Evolutionary conservation across 1,140 invertebrate genomes (phyloP).

Genomic region (Drosophila varians): DNA sequence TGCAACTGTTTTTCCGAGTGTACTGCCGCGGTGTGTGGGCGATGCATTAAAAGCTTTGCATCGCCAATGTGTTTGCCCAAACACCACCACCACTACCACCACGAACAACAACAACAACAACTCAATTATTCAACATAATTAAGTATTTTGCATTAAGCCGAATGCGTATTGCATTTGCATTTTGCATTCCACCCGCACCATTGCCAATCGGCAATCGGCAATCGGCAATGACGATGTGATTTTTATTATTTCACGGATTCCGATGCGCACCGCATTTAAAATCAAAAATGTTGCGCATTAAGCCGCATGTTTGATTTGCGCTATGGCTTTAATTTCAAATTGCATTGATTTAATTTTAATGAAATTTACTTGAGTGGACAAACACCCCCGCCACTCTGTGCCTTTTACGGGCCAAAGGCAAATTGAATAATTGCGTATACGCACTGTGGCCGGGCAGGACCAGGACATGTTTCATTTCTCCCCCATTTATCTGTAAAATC

Average conservation of each 20-base stretch:
- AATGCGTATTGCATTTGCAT: constrained; percentile 50
- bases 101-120: constrained; percentile 56
- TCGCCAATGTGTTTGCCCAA: constrained; percentile 74
- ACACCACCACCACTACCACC: constrained; percentile 45
- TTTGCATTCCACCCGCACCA: constrained; percentile 7
- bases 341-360: constrained; percentile 78
- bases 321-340: constrained; percentile 76
- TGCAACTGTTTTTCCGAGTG: neutral
- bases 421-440: constrained; percentile 67
- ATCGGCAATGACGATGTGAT: constrained; percentile 48
- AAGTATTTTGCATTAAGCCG: constrained; percentile 79
- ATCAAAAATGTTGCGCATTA: constrained; percentile 78
- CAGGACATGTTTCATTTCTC: constrained; percentile 14
- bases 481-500: no score
- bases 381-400: neutral
- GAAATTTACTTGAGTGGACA: constrained; percentile 67
- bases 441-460: constrained; percentile 15
- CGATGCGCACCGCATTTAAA: constrained; percentile 73
- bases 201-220: neutral
- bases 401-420: constrained; percentile 48
- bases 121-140: constrained; percentile 81
- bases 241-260: constrained; percentile 76
- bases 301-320: constrained; percentile 72
- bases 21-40: constrained; percentile 43
- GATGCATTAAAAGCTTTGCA: constrained; percentile 80